phyloP scores from a whole-genome alignment of 1,140 invertebrate genomes.

The Aphelinus atriplicis region DNA sequence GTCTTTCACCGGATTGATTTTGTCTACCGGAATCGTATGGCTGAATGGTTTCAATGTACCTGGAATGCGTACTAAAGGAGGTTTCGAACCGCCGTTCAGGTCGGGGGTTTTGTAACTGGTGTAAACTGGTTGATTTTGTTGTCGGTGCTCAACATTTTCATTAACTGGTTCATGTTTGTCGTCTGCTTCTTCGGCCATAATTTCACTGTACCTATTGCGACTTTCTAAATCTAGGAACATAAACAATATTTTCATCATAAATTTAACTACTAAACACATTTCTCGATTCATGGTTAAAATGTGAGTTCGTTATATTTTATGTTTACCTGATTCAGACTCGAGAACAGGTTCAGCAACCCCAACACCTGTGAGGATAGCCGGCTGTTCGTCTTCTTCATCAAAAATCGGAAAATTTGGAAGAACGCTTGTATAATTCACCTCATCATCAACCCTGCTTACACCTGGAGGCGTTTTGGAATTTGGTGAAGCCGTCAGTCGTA shows the following conservation, averaged over 20 bases:
- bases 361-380: slow-evolving; percentile 47
- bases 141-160: slow-evolving; percentile 45
- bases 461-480: slow-evolving; percentile 8
- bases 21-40: slow-evolving; percentile 75
- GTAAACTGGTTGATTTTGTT: slow-evolving; percentile 60
- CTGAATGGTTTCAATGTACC: slow-evolving; percentile 62
- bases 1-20: slow-evolving; percentile 63
- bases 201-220: slow-evolving; percentile 53
- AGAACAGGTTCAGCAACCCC: slow-evolving; percentile 59
- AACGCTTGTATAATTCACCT: background rate
- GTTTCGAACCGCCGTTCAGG: slow-evolving; percentile 57
- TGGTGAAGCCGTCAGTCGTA: slow-evolving; percentile 52
- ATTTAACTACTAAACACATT: too few species aligned
- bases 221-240: slow-evolving; percentile 49
- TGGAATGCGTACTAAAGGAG: slow-evolving; percentile 55
- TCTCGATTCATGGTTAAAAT: too few species aligned
- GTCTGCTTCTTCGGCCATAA: slow-evolving; percentile 40
- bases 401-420: slow-evolving; percentile 11
- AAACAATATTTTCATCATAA: too few species aligned
- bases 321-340: slow-evolving; percentile 51
- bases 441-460: background rate
- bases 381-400: slow-evolving; percentile 28
- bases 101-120: slow-evolving; percentile 75
- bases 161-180: slow-evolving; percentile 40
- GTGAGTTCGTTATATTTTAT: too few species aligned